These are phyloP conservation scores for Neuroterus valhalla DNA, from an alignment of 1,140 invertebrate species.

Conservation along the genomic window DNA sequence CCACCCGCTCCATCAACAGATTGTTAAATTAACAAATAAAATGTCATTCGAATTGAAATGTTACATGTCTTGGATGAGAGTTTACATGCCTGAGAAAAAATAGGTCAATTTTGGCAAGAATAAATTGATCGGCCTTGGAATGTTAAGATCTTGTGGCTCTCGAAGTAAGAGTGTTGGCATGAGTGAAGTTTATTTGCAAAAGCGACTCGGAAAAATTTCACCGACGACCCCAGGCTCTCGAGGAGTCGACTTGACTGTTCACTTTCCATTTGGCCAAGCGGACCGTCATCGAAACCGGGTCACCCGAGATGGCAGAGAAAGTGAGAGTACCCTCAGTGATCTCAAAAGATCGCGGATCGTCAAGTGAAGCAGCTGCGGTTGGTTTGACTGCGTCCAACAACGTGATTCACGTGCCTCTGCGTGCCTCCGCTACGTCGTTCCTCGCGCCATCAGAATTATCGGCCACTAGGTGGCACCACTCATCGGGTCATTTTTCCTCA, in stretches of 20 bases:
- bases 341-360: conserved; percentile 41
- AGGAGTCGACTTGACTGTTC: conserved; percentile 45
- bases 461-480: conserved; percentile 6
- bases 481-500: background rate
- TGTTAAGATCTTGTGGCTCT: no score
- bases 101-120: no score
- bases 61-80: no score
- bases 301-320: conserved; percentile 52
- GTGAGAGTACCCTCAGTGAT: conserved; percentile 51
- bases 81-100: no score
- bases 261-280: conserved; percentile 51
- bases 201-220: conserved; percentile 55
- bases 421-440: background rate
- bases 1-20: no score
- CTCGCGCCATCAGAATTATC: background rate
- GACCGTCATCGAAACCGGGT: conserved; percentile 51
- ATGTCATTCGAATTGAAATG: no score
- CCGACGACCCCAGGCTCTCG: conserved; percentile 36
- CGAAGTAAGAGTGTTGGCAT: no score
- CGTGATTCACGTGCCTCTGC: conserved; percentile 13
- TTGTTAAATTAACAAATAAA: no score
- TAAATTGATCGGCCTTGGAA: no score
- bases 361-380: conserved; percentile 26
- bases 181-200: background rate
- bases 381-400: background rate